phyloP scores from a whole-genome alignment of 2,888 invertebrate genomes.

The Venustoraphidia nigricollis region DNA sequence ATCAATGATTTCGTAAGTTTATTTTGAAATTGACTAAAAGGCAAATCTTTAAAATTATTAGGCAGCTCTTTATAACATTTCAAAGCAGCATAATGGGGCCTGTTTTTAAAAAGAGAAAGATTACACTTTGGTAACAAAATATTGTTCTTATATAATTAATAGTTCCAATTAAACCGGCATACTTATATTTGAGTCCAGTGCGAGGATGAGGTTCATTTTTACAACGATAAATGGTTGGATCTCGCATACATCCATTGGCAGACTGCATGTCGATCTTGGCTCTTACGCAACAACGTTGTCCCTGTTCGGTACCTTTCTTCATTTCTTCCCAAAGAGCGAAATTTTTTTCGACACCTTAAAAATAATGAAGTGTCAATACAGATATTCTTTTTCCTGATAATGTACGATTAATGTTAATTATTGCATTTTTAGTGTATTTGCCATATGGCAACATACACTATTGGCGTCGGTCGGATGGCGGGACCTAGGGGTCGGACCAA shows the following conservation, averaged over 20 bases:
- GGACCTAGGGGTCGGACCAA: no score
- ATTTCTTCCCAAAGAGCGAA: slow-evolving; percentile 87
- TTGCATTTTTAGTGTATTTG: no score
- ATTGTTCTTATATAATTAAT: no score
- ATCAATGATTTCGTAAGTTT: no score
- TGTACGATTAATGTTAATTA: neutral
- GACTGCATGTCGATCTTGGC: slow-evolving; percentile 97
- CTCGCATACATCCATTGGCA: slow-evolving; percentile 89
- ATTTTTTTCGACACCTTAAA: slow-evolving; percentile 67
- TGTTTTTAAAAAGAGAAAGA: no score
- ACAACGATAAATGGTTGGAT: slow-evolving; percentile 97
- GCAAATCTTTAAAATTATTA: no score
- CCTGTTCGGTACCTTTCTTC: slow-evolving; percentile 63
- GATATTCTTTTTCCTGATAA: neutral
- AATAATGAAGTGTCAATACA: slow-evolving; percentile 3
- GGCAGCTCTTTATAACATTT: no score
- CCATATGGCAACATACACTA: no score
- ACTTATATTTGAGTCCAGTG: slow-evolving; percentile 93
- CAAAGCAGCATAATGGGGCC: no score
- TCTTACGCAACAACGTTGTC: slow-evolving; percentile 84
- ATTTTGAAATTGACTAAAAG: no score
- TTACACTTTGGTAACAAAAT: no score
- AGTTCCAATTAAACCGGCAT: slow-evolving; percentile 16
- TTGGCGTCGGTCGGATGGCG: no score
- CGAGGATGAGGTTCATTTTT: slow-evolving; percentile 90